These are phyloP conservation scores for Meiosimyza platycephala DNA, from an alignment of 2,888 invertebrate species.

Conservation along the genomic window DNA sequence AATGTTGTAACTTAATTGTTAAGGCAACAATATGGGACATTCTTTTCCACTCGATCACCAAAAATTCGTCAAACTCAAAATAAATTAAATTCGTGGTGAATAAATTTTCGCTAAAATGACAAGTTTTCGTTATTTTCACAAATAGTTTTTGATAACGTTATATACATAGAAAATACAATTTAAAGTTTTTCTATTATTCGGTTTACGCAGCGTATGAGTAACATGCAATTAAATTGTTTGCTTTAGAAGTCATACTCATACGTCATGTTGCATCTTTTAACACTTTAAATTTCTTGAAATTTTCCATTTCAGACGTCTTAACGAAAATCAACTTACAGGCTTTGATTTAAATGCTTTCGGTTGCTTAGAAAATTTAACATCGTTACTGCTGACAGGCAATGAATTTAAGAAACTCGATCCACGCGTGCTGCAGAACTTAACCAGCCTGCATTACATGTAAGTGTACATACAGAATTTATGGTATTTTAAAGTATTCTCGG, in stretches of 20 bases:
- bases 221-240: too few relatives aligned
- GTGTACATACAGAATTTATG: conserved; percentile 46
- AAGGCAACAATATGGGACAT: too few relatives aligned
- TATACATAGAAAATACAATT: too few relatives aligned
- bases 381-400: conserved; percentile 66
- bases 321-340: conserved; percentile 66
- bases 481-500: neutral
- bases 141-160: too few relatives aligned
- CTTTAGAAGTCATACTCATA: neutral
- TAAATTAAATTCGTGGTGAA: too few relatives aligned
- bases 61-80: too few relatives aligned
- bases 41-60: too few relatives aligned
- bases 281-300: neutral
- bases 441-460: conserved; percentile 68
- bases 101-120: too few relatives aligned
- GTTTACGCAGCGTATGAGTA: too few relatives aligned
- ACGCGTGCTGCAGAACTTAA: conserved; percentile 64
- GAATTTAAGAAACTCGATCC: conserved; percentile 65
- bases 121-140: too few relatives aligned
- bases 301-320: conserved; percentile 65
- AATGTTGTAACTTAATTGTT: too few relatives aligned
- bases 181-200: too few relatives aligned
- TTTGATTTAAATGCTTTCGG: conserved; percentile 67
- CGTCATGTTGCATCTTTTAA: neutral
- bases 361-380: conserved; percentile 67